Evolutionary conservation across 2,113 vertebrate species (phyloP).

Genomic region (Theristicus caerulescens): DNA sequence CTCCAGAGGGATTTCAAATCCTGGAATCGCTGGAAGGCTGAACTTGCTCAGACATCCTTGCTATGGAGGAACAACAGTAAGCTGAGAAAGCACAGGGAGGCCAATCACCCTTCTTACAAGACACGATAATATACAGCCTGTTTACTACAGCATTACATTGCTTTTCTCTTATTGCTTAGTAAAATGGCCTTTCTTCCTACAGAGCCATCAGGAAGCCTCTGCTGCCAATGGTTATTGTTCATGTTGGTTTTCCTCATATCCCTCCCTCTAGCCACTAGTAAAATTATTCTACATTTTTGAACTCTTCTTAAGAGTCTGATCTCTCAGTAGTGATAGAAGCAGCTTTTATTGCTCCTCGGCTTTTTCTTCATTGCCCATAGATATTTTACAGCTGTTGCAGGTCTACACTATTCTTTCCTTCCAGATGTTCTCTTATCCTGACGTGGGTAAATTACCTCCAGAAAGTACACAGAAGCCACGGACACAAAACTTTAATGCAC

Average conservation of each 20-base stretch:
- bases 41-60: neutral
- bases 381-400: neutral
- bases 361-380: constrained; percentile 18
- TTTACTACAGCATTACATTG: neutral
- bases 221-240: neutral
- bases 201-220: neutral
- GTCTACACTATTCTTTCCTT: constrained; percentile 23
- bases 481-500: neutral
- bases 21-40: neutral
- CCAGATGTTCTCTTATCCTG: constrained; percentile 9
- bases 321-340: neutral
- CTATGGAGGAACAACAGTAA: neutral
- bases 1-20: constrained; percentile 15
- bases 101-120: neutral
- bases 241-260: neutral
- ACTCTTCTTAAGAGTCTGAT: neutral
- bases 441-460: constrained; percentile 1
- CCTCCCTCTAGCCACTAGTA: neutral
- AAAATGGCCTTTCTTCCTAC: neutral
- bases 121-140: neutral
- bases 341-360: neutral
- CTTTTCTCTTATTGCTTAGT: neutral
- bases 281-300: neutral
- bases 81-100: neutral
- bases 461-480: neutral